phyloP scores from a whole-genome alignment of 2,888 invertebrate genomes.

The Cephus runcator region DNA sequence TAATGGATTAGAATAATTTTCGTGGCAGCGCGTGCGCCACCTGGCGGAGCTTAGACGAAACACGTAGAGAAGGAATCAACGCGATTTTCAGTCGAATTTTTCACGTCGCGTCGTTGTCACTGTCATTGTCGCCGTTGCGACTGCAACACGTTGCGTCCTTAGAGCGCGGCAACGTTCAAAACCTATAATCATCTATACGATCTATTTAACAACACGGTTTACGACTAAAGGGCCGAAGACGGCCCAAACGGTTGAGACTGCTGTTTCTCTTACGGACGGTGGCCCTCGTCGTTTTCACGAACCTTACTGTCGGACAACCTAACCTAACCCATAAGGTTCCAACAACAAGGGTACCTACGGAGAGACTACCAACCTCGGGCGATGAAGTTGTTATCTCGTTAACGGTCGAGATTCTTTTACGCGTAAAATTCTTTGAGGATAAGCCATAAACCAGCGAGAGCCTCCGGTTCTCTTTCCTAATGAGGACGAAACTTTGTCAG shows the following conservation, averaged over 20 bases:
- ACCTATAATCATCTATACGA: slow-evolving; percentile 43
- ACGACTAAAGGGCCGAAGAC: background rate
- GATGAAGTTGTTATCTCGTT: slow-evolving; percentile 35
- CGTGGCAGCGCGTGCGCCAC: background rate
- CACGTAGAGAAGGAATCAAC: background rate
- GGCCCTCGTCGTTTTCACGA: background rate
- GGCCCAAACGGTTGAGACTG: background rate
- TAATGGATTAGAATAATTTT: background rate
- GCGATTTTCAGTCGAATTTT: background rate
- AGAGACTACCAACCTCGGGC: slow-evolving; percentile 21
- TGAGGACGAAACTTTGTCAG: slow-evolving; percentile 2
- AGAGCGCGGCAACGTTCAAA: slow-evolving; percentile 18
- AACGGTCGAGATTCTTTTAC: slow-evolving; percentile 31
- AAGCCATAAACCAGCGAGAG: slow-evolving; percentile 14
- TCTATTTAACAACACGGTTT: slow-evolving; percentile 26
- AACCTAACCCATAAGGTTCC: background rate
- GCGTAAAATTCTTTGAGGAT: background rate
- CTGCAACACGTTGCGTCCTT: slow-evolving; percentile 26
- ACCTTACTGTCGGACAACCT: background rate
- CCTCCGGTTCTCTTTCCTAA: slow-evolving; percentile 26
- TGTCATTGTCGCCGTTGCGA: slow-evolving; percentile 24
- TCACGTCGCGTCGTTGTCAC: background rate
- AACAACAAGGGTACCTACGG: background rate
- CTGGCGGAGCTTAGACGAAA: background rate
- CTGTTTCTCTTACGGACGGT: background rate